These are phyloP conservation scores for Trissoscelio sp. DNA, from an alignment of 2,888 invertebrate species.

Conservation along the genomic window DNA sequence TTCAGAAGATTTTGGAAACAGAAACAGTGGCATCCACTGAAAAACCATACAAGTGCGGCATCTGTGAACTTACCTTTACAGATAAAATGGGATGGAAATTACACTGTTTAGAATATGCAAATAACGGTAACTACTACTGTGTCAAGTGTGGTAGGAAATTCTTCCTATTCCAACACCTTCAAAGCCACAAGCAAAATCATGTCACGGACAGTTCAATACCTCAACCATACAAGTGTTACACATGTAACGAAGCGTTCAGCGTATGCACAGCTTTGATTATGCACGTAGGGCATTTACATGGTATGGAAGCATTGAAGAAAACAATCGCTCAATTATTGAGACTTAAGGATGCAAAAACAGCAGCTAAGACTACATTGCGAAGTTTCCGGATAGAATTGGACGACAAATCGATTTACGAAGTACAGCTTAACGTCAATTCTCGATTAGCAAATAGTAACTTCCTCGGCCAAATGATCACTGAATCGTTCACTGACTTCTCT, in stretches of 20 bases:
- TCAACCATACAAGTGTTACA: conserved; percentile 33
- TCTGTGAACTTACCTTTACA: conserved; percentile 39
- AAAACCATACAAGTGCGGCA: conserved; percentile 20
- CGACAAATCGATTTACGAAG: conserved; percentile 50
- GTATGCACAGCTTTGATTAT: conserved; percentile 28
- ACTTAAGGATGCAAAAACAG: neutral
- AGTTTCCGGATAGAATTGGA: conserved; percentile 48
- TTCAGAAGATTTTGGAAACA: too few relatives aligned
- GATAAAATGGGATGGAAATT: conserved; percentile 38
- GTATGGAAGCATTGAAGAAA: conserved; percentile 33
- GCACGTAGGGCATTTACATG: conserved; percentile 64
- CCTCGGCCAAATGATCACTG: conserved; percentile 38
- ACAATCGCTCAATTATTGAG: neutral
- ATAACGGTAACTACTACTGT: conserved; percentile 50
- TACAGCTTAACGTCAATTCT: conserved; percentile 38
- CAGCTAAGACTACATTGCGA: neutral
- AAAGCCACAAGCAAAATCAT: conserved; percentile 56
- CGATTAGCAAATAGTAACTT: conserved; percentile 11
- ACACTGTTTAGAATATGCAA: conserved; percentile 44
- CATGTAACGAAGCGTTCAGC: conserved; percentile 47
- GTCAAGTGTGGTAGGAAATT: conserved; percentile 44
- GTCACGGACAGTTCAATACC: neutral
- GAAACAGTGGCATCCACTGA: too few relatives aligned
- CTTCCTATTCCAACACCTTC: conserved; percentile 13
- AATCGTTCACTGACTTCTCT: conserved; percentile 58